Evolutionary conservation across 1,140 invertebrate species (phyloP).

Genomic region (Diploscapter pachys): DNA sequence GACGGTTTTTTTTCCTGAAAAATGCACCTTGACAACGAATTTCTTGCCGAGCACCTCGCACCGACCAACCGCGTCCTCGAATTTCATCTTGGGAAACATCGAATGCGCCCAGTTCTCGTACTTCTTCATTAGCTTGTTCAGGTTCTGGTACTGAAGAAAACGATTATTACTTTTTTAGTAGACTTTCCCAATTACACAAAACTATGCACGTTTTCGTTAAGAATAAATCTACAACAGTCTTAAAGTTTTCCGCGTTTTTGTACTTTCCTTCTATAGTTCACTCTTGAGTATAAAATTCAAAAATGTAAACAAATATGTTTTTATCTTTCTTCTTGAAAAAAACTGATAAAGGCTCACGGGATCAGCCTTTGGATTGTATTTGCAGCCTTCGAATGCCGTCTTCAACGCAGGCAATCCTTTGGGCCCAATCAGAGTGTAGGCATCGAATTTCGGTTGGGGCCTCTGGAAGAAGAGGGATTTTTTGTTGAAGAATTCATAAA

Average conservation of each 20-base stretch:
- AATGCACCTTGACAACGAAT: not conserved
- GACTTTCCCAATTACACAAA: too few relatives aligned
- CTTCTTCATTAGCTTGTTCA: slow-evolving; percentile 19
- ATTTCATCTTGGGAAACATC: slow-evolving; percentile 24
- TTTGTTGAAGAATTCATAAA: not conserved
- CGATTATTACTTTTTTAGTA: too few relatives aligned
- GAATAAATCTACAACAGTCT: not conserved
- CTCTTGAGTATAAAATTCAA: too few relatives aligned
- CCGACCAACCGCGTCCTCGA: slow-evolving; percentile 8
- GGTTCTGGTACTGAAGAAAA: slow-evolving; percentile 6
- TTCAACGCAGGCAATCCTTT: slow-evolving; percentile 10
- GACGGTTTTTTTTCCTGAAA: slow-evolving; percentile 5
- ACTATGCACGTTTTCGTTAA: not conserved
- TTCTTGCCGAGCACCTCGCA: slow-evolving; percentile 9
- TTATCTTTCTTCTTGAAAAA: too few relatives aligned
- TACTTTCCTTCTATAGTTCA: too few relatives aligned
- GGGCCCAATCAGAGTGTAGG: not conserved
- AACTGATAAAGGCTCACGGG: not conserved
- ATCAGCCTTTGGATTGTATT: slow-evolving; percentile 17
- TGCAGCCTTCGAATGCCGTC: slow-evolving; percentile 6
- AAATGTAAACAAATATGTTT: too few relatives aligned
- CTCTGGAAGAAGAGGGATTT: slow-evolving; percentile 8
- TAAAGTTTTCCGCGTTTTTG: too few relatives aligned
- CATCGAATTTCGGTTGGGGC: not conserved
- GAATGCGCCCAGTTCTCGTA: slow-evolving; percentile 18